Base-by-base conservation (phyloP, 2,797 vertebrate species). In the Anguilla megastoma region DNA sequence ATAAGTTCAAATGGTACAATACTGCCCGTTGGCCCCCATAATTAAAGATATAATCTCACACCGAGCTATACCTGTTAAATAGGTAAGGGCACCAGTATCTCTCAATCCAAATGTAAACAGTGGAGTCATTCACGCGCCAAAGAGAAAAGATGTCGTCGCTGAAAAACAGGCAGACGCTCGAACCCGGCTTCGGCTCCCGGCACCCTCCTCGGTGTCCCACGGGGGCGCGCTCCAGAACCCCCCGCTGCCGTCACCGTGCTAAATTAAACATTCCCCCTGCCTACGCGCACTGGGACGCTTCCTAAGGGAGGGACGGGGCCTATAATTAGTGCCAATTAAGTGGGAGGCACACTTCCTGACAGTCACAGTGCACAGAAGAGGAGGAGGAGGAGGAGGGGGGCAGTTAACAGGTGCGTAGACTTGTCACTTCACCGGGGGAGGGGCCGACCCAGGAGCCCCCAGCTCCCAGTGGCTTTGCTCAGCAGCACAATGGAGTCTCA, bases 271-370 rank as follows among this genome's bases (percentile, higher is more conserved):
- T 18, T 1, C 69, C 76, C 58, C 76, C 48, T 48, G 69, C 63
- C 50, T 30, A 71, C 76, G 48, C 79, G 30, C 86, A 30, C n/a
- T 24, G 63, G 74, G 88, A 74, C 58, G n/a, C 74, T 88, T 85
- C 87, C 66, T 66, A 16, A 71, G 85, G 63, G 56, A 86, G 54
- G 45, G 58, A n/a, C 33, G 2, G 45, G 41, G 24, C 10, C 85
- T 86, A 86, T 86, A 86, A 66, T 88, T 88, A 88, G 85, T 41
- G 88, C 16, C 12, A 24, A 82, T 80, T 86, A 83, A 50, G 58
- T 10, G 74, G 88, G 84, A 86, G 76, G 58, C 24, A 8, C 6
- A 36, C 66, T 85, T 85, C 87, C 87, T 48, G 76, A 50, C 24
- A 1, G 41, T 9, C 79, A 48, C 18, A 9, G 79, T 50, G 21